These are phyloP conservation scores for Tarsius wallacei DNA, from an alignment of 2,797 vertebrate genomes.

Conservation along the genomic window DNA sequence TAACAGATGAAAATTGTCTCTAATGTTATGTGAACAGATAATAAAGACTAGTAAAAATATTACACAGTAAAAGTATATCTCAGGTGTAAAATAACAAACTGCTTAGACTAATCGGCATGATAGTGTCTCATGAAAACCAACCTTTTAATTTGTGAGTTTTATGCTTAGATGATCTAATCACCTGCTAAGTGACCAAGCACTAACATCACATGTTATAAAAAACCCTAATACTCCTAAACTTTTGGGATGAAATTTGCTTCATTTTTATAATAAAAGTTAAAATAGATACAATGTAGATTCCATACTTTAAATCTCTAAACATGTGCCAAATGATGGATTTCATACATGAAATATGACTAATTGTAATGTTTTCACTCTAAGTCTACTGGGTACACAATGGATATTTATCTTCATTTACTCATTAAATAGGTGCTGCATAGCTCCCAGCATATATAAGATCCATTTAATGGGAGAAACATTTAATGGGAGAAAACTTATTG, in stretches of 20 bases:
- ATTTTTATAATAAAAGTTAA: background rate
- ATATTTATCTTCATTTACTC: constrained; percentile 14
- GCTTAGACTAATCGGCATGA: constrained; percentile 59
- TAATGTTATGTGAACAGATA: constrained; percentile 75
- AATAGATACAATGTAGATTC: background rate
- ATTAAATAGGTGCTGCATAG: background rate
- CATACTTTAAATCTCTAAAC: background rate
- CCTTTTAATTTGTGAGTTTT: constrained; percentile 70
- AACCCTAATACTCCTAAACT: background rate
- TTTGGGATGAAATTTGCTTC: background rate
- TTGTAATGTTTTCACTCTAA: background rate
- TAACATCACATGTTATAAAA: background rate
- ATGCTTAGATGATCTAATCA: constrained; percentile 69
- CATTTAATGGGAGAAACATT: background rate
- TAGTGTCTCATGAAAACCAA: constrained; percentile 52
- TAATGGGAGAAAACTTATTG: background rate
- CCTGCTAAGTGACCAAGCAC: background rate
- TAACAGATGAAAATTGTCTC: constrained; percentile 81
- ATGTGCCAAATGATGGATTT: background rate
- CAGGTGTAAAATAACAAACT: constrained; percentile 73
- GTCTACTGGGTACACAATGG: background rate
- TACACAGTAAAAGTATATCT: constrained; percentile 73
- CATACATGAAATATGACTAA: background rate
- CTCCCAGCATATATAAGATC: background rate
- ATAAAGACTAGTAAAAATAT: constrained; percentile 86